phyloP scores from a whole-genome alignment of 1,140 invertebrate genomes.

The Ooceraea biroi region DNA sequence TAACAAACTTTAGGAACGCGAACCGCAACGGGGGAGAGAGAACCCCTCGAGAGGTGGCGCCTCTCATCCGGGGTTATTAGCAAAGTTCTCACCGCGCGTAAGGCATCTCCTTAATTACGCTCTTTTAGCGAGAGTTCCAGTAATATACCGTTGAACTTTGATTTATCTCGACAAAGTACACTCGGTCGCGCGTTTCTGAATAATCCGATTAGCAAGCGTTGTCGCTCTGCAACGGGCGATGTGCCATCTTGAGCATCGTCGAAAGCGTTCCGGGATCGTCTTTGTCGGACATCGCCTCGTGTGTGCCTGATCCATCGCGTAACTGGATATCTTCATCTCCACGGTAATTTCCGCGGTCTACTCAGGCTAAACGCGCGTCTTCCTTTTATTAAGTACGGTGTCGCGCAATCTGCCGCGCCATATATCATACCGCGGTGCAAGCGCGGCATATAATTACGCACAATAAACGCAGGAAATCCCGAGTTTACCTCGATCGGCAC shows the following conservation, averaged over 20 bases:
- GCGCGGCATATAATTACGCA: constrained; percentile 42
- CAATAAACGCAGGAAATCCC: constrained; percentile 29
- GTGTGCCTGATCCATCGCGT: not conserved
- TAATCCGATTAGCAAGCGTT: not conserved
- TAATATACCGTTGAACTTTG: constrained; percentile 52
- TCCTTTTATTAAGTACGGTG: not conserved
- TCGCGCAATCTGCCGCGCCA: not conserved
- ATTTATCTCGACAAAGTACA: not conserved
- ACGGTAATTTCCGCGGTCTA: not conserved
- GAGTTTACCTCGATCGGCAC: constrained; percentile 44
- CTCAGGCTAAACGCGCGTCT: not conserved
- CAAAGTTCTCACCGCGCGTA: constrained; percentile 70
- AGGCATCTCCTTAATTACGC: constrained; percentile 74
- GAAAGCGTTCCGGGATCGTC: not conserved
- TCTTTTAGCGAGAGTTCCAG: constrained; percentile 57
- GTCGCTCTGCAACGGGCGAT: not conserved
- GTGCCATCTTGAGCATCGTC: not conserved
- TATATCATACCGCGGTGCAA: not conserved
- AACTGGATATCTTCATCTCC: constrained; percentile 12
- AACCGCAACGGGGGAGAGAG: constrained; percentile 63
- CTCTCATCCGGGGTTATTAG: constrained; percentile 73
- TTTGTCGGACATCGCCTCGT: not conserved
- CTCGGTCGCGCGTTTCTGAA: not conserved
- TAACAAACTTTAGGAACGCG: constrained; percentile 80
- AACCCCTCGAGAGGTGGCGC: constrained; percentile 67